phyloP scores from a whole-genome alignment of 2,797 vertebrate genomes.

The Hoplostethus atlanticus region DNA sequence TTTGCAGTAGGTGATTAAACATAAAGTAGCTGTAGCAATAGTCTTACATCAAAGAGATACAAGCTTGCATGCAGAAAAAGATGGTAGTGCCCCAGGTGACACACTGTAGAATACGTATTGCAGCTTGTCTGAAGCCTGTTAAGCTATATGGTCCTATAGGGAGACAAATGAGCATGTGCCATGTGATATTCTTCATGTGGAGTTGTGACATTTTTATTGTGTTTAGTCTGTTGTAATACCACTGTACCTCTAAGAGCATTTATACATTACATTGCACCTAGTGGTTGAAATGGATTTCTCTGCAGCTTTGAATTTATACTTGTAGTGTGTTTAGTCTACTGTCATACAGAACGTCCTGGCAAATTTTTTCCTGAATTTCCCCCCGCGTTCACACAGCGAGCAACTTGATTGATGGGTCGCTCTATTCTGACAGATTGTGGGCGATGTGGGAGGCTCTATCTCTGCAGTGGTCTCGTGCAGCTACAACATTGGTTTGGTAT shows the following conservation, averaged over 20 bases:
- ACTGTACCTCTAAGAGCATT: constrained; percentile 18
- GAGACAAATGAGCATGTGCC: constrained; percentile 73
- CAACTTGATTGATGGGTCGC: too few species aligned
- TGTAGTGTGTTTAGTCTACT: too few species aligned
- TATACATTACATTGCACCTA: neutral
- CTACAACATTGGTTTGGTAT: too few species aligned
- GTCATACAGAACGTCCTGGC: too few species aligned
- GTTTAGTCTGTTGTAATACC: constrained; percentile 22
- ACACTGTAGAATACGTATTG: constrained; percentile 54
- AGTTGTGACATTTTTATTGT: constrained; percentile 24
- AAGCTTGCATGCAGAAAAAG: constrained; percentile 55
- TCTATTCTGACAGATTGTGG: too few species aligned
- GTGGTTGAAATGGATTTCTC: neutral
- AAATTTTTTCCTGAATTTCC: too few species aligned
- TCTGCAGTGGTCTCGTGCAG: too few species aligned
- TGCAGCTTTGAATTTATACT: neutral
- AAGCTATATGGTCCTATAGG: constrained; percentile 49
- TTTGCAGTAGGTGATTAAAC: constrained; percentile 35
- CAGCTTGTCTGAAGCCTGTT: constrained; percentile 74
- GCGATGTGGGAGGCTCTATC: too few species aligned
- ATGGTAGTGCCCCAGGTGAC: constrained; percentile 72
- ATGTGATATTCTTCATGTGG: constrained; percentile 44
- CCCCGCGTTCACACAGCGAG: too few species aligned
- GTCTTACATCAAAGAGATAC: constrained; percentile 57
- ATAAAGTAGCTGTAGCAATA: constrained; percentile 30